Evolutionary conservation across 2,888 invertebrate genomes (phyloP).

Genomic region (Plebejus anna): DNA sequence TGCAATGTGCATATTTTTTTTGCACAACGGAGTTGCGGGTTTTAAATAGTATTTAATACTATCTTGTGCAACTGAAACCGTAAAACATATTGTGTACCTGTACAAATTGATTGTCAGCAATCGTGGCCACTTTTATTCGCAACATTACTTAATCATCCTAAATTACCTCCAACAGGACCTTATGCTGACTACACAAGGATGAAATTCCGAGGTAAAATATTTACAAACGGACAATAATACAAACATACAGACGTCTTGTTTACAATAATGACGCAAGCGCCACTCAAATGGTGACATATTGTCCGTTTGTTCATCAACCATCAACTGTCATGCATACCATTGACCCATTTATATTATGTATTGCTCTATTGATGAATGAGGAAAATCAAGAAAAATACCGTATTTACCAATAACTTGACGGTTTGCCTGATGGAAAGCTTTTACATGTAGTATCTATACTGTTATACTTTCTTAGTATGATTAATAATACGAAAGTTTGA

Average conservation of each 20-base stretch:
- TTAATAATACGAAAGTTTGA: too few species aligned
- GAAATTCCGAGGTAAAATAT: background rate
- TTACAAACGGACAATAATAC: background rate
- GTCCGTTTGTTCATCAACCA: background rate
- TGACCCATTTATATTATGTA: background rate
- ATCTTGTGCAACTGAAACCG: background rate
- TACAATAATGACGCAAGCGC: background rate
- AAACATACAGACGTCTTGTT: background rate
- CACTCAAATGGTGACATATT: background rate
- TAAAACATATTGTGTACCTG: background rate
- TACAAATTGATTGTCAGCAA: conserved; percentile 9
- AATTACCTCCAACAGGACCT: background rate
- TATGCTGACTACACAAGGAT: background rate
- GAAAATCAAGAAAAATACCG: background rate
- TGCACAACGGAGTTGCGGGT: too few species aligned
- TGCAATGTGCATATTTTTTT: too few species aligned
- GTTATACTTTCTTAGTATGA: too few species aligned
- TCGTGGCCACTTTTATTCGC: conserved; percentile 14
- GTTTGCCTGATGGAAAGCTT: background rate
- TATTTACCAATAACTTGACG: background rate
- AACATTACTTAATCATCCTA: background rate
- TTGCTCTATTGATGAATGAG: background rate
- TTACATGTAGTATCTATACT: too few species aligned
- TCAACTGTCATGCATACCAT: background rate
- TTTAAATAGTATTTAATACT: background rate